Base-by-base conservation (phyloP, 2,888 invertebrate species). In the Orthosia cruda region DNA sequence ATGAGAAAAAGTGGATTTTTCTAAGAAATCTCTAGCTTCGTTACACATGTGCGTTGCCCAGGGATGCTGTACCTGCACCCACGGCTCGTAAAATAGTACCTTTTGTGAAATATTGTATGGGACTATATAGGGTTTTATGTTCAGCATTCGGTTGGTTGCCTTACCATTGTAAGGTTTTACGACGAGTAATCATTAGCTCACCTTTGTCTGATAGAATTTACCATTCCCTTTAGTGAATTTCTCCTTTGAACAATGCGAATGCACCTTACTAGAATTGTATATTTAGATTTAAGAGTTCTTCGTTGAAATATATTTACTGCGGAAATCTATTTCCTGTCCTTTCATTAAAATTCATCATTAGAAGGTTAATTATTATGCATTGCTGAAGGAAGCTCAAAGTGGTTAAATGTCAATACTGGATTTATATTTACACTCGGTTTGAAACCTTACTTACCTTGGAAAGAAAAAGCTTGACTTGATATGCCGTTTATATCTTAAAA, bases 21-120 rank as follows among this genome's bases (percentile, higher is more conserved):
- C 94, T 84, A 63, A 91, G 95, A 95, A 95, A 81, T 83, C 75
- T 74, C 52, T 67, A 82, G 86, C 90, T 92, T 93, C 89, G 91
- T 85, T 88, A 91, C 92, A 93, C 94, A 93, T 94, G 93, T 94
- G 93, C 89, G 62, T 82, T 81, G 77, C 64, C 47, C 40, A 78
- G 68, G 71, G 83, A 83, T 88, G 89, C 88, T 92, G 90, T 94
- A 95, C 95, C 94, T 94, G 83, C 73, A 61, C 52, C 71, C 64
- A 73, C 32, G 54, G 67, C 82, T 87, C 85, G 83, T 90, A 87
- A 89, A 91, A 81, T 86, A 75, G 81, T 74, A 71, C 87, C 90
- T 89, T 91, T 92, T 89, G 88, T 89, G 55, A 68, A 66, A 80
- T 75, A 72, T 77, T 81, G 61, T 78, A 81, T 81, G 77, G 70